phyloP scores from a whole-genome alignment of 1,140 invertebrate genomes.

The Nomia melanderi region DNA sequence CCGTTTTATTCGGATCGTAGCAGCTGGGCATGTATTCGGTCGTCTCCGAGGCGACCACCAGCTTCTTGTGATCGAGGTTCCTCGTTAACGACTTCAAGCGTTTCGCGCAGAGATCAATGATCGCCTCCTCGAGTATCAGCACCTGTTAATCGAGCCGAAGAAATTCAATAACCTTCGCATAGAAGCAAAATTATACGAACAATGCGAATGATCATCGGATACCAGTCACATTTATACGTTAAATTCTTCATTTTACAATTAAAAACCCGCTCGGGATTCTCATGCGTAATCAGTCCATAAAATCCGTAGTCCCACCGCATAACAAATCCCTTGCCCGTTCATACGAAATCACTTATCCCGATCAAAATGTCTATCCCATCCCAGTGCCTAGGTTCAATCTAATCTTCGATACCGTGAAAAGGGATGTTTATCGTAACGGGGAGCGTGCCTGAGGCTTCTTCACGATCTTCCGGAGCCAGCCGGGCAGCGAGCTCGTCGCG shows the following conservation, averaged over 20 bases:
- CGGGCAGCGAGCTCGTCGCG: slow-evolving; percentile 6
- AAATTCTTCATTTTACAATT: too few species aligned
- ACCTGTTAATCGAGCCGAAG: slow-evolving; percentile 30
- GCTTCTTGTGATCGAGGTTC: slow-evolving; percentile 47
- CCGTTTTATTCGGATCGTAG: slow-evolving; percentile 52
- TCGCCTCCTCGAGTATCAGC: slow-evolving; percentile 46
- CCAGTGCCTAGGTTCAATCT: neutral
- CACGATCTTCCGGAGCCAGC: slow-evolving; percentile 3
- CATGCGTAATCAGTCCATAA: too few species aligned
- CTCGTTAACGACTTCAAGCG: slow-evolving; percentile 53
- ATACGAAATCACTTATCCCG: too few species aligned
- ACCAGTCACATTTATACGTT: too few species aligned
- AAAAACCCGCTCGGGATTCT: too few species aligned
- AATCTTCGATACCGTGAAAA: neutral
- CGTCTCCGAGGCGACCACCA: slow-evolving; percentile 45
- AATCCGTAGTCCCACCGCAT: too few species aligned
- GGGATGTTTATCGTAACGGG: neutral
- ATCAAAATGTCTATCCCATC: too few species aligned
- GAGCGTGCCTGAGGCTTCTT: slow-evolving; percentile 29
- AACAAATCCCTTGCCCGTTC: too few species aligned
- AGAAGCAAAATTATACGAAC: too few species aligned
- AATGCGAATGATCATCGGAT: too few species aligned
- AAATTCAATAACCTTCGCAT: neutral
- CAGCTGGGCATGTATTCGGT: slow-evolving; percentile 32
- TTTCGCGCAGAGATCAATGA: slow-evolving; percentile 37